Evolutionary conservation across 2,888 invertebrate species (phyloP), one percentile per base, ranked within the genome.

Genomic region (Macrosiphum euphorbiae): DNA sequence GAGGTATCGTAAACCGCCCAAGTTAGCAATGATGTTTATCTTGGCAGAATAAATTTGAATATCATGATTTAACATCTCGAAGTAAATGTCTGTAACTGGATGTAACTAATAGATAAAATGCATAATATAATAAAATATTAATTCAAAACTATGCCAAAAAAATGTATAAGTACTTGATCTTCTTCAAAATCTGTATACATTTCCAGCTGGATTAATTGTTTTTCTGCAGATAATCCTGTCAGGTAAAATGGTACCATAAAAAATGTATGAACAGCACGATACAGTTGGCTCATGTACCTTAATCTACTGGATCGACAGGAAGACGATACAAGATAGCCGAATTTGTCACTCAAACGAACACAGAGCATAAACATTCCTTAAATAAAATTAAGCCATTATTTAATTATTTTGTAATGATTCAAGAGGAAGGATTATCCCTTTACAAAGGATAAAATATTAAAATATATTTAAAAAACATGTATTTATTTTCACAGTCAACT

Each of bases 351-450:
- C 96, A 99, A 97, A 95, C 98, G 97, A 5, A 98, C 97, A 95
- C 98, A 98, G 5, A 98, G 98, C 98, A 99, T 98, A 96, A 99
- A 99, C 99, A 99, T 99, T 26, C 99, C 99, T 98, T 95, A 95
- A 85, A 26, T 10, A 55, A 58, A 92, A 89, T 89, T 35, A 67
- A 88, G 13, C 5, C 67, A n/a, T n/a, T 2, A 84, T 61, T 26
- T 35, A 78, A 24, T 50, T 35, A 35, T 41, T 35, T 11, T 35
- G 26, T 26, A 20, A 4, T 44, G 47, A 47, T 47, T 47, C 11
- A 47, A 47, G 11, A 11, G 47, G 11, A 47, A 47, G 47, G 47
- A 47, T 47, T 11, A 47, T 55, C 20, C 24, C 24, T 24, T 55
- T 55, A 55, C 26, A 85, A 26, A 2, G 26, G 8, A 44, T 11